Percentiles rank a stretch among this genome's conserved stretches.
Conservation (phyloP, 2,797 vertebrate genomes). For the Sebastes ruberrimus region DNA sequence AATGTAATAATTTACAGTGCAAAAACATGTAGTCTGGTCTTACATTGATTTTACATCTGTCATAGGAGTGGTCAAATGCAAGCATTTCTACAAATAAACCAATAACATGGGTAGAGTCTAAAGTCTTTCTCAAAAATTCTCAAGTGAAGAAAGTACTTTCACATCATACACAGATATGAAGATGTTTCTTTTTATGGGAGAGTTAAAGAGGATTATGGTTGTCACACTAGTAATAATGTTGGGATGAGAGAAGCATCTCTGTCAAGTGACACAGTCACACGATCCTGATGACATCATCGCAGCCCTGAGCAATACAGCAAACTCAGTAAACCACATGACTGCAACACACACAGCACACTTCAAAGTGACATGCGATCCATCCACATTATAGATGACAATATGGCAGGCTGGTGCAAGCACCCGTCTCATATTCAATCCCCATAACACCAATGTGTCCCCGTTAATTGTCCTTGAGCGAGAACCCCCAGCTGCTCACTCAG, state of each 20-base stretch:
- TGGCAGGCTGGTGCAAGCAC: background rate
- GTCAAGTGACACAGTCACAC: background rate
- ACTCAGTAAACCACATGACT: background rate
- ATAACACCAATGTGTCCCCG: slow-evolving; percentile 27
- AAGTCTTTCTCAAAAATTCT: no score
- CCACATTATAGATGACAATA: slow-evolving; percentile 20
- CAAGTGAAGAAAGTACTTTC: no score
- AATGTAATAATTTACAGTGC: background rate
- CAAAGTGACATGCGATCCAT: slow-evolving; percentile 40
- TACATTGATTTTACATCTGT: background rate
- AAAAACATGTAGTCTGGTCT: background rate
- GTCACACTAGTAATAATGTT: background rate
- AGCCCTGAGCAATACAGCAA: background rate
- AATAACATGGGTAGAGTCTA: background rate
- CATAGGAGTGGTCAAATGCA: background rate
- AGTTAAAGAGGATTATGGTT: background rate
- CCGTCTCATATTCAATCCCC: slow-evolving; percentile 28
- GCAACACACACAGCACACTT: background rate
- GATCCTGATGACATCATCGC: background rate
- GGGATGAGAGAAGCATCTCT: background rate
- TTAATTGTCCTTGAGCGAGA: slow-evolving; percentile 53
- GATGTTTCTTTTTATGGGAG: background rate
- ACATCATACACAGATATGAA: no score
- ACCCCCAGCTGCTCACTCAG: slow-evolving; percentile 17
- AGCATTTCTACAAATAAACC: background rate